Evolutionary conservation across 2,797 vertebrate species (phyloP).

Genomic region (Mormyrops boulengeri): DNA sequence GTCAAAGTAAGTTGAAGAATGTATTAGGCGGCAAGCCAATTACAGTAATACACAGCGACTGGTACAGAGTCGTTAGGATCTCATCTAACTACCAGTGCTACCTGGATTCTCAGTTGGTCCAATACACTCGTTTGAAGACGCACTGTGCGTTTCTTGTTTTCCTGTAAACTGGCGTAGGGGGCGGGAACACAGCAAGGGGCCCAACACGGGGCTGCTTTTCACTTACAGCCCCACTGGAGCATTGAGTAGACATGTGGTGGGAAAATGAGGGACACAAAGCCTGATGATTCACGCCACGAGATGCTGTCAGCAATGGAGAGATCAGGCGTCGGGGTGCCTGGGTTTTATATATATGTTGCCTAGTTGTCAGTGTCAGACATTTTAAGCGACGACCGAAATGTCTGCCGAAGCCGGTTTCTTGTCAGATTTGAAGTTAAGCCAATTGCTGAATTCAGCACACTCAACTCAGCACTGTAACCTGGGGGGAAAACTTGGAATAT

Average conservation of each 20-base stretch:
- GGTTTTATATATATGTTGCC: background rate
- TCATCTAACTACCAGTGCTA: background rate
- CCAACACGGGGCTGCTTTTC: background rate
- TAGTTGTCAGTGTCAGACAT: background rate
- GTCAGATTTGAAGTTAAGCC: background rate
- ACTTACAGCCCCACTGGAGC: background rate
- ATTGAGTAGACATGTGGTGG: background rate
- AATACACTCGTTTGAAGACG: background rate
- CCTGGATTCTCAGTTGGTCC: background rate
- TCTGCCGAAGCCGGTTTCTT: background rate
- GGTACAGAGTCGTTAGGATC: background rate
- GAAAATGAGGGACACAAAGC: background rate
- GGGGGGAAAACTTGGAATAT: background rate
- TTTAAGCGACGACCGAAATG: background rate
- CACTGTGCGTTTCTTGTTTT: background rate
- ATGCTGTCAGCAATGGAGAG: background rate
- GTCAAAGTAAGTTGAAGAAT: background rate
- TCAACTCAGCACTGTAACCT: background rate
- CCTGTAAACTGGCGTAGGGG: background rate
- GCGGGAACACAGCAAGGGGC: background rate
- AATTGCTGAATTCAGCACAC: background rate
- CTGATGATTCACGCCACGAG: background rate
- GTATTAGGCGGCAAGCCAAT: background rate
- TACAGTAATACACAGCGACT: background rate
- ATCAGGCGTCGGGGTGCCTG: background rate